phyloP scores from a whole-genome alignment of 2,888 invertebrate species.

The Tinea semifulvella region DNA sequence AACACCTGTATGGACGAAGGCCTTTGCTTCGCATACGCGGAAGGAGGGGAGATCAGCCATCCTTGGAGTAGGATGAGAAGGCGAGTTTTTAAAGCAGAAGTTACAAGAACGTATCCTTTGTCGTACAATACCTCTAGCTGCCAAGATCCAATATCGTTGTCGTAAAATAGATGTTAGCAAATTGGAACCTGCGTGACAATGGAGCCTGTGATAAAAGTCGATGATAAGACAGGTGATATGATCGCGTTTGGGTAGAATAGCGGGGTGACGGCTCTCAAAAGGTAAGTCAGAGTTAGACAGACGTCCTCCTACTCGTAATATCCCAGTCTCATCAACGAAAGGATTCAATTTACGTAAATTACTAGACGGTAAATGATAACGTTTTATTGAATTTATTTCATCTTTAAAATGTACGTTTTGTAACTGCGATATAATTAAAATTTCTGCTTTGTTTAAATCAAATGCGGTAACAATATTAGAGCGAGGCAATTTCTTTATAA shows the following conservation, averaged over 20 bases:
- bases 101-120: not conserved
- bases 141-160: not conserved
- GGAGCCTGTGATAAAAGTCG: not conserved
- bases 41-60: not conserved
- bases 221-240: not conserved
- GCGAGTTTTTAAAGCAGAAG: not conserved
- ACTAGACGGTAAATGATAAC: too few species aligned
- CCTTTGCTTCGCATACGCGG: not conserved
- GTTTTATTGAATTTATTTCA: too few species aligned
- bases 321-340: not conserved
- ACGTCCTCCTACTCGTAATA: conserved; percentile 8
- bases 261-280: not conserved
- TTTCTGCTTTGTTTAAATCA: not conserved
- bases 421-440: not conserved
- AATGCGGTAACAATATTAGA: not conserved
- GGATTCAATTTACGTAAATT: not conserved
- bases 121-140: not conserved
- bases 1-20: not conserved
- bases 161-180: not conserved
- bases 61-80: not conserved
- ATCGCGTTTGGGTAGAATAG: not conserved
- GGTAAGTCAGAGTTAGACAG: not conserved
- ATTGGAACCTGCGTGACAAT: not conserved
- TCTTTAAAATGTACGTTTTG: not conserved
- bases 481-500: conserved; percentile 2